Evolutionary conservation across 2,888 invertebrate species (phyloP).

Genomic region (Corbicula japonica): DNA sequence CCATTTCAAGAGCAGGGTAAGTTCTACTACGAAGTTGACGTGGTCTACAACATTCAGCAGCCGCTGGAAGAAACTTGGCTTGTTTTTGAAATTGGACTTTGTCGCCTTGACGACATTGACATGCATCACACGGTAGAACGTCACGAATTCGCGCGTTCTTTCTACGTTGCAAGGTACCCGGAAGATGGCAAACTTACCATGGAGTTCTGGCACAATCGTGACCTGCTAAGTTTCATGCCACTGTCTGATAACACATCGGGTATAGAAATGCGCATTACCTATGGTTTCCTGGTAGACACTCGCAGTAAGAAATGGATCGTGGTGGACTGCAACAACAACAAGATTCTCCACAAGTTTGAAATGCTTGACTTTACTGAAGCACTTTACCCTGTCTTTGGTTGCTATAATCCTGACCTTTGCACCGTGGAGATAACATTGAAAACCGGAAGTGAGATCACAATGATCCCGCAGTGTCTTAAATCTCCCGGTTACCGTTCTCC

Average conservation of each 20-base stretch:
- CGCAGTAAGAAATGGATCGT: constrained; percentile 69
- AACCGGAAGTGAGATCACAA: constrained; percentile 70
- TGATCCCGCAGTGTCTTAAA: constrained; percentile 69
- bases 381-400: constrained; percentile 71
- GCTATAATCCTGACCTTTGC: constrained; percentile 74
- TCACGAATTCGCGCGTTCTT: constrained; percentile 71
- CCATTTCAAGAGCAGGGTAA: constrained; percentile 68
- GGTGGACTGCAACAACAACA: constrained; percentile 68
- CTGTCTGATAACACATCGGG: constrained; percentile 70
- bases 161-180: constrained; percentile 74
- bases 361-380: constrained; percentile 68
- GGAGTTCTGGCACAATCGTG: constrained; percentile 76
- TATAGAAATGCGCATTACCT: constrained; percentile 67
- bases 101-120: constrained; percentile 71
- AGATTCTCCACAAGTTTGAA: constrained; percentile 69
- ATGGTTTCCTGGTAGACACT: constrained; percentile 69
- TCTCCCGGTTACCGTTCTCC: constrained; percentile 40
- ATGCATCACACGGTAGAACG: constrained; percentile 74
- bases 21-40: constrained; percentile 71
- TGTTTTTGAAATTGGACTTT: constrained; percentile 71
- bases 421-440: constrained; percentile 72
- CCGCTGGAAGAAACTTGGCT: constrained; percentile 75
- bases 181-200: constrained; percentile 71
- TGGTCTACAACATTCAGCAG: constrained; percentile 70
- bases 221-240: constrained; percentile 64